A percentile compares a stretch with the other conserved stretches of the same genome.
phyloP scores from a whole-genome alignment of 2,797 vertebrate species.

The Bufotes viridis region DNA sequence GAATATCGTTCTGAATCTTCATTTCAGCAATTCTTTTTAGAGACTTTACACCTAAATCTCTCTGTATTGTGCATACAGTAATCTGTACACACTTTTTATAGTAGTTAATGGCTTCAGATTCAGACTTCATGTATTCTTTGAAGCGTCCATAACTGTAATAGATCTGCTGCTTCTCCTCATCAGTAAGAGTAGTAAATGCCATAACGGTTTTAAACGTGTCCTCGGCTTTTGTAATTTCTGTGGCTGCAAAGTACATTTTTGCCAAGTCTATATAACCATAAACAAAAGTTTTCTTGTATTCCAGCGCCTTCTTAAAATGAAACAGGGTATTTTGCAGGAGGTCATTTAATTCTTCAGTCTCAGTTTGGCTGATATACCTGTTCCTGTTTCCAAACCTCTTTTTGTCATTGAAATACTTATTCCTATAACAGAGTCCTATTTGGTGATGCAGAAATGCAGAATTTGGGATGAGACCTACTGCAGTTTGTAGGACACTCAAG shows the following conservation, averaged over 20 bases:
- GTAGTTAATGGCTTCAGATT: slow-evolving; percentile 70
- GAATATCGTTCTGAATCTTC: slow-evolving; percentile 60
- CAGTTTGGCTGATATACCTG: slow-evolving; percentile 36
- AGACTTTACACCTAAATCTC: slow-evolving; percentile 17
- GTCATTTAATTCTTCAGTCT: slow-evolving; percentile 55
- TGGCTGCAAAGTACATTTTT: slow-evolving; percentile 63
- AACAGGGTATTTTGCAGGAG: slow-evolving; percentile 66
- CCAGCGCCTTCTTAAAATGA: slow-evolving; percentile 69
- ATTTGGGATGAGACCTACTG: too few relatives aligned
- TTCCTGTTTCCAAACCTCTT: slow-evolving; percentile 16
- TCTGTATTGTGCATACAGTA: neutral
- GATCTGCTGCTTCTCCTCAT: slow-evolving; percentile 63
- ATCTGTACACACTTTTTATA: slow-evolving; percentile 73
- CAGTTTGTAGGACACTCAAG: too few relatives aligned
- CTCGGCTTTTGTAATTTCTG: slow-evolving; percentile 69
- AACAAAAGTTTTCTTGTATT: slow-evolving; percentile 66
- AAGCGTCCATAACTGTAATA: slow-evolving; percentile 69
- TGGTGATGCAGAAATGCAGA: too few relatives aligned
- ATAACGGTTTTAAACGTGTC: slow-evolving; percentile 70
- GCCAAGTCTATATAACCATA: slow-evolving; percentile 70
- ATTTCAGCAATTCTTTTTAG: slow-evolving; percentile 62
- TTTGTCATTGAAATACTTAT: too few relatives aligned
- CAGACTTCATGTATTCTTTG: slow-evolving; percentile 65
- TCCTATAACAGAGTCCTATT: too few relatives aligned
- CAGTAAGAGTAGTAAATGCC: slow-evolving; percentile 51